Percentiles rank a stretch among this genome's conserved stretches.
Evolutionary conservation across 2,797 vertebrate genomes (phyloP).

Genomic region (Gallinago solitaria): DNA sequence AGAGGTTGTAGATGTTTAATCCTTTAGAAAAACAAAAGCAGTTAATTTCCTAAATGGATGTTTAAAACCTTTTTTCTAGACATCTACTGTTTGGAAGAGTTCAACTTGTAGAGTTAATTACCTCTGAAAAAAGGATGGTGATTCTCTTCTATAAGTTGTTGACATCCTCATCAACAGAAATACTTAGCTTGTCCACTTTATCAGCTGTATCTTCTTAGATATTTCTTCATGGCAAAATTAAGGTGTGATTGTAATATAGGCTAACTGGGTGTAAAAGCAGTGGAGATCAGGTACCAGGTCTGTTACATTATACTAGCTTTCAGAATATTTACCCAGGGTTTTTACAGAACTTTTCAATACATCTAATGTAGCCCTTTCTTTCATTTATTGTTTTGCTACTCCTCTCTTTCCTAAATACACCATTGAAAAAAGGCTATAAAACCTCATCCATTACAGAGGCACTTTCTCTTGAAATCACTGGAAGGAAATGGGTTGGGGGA

Average conservation of each 20-base stretch:
- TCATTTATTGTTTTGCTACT: background rate
- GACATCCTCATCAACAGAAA: background rate
- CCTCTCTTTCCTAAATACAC: background rate
- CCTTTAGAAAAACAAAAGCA: background rate
- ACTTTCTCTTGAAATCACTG: background rate
- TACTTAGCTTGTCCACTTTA: background rate
- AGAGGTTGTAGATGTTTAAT: background rate
- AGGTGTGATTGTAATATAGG: background rate
- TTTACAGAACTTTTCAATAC: background rate
- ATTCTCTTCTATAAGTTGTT: background rate
- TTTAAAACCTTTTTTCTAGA: background rate
- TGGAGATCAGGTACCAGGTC: background rate
- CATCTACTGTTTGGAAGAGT: background rate
- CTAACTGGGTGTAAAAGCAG: background rate
- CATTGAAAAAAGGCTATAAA: background rate
- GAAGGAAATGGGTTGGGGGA: background rate
- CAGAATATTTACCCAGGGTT: background rate
- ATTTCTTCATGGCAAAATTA: background rate
- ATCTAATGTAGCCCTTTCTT: background rate
- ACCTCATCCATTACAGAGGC: background rate
- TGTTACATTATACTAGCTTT: background rate
- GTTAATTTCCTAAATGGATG: background rate
- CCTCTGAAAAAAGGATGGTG: background rate
- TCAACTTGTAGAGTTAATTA: background rate
- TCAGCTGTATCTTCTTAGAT: background rate